Base-by-base conservation (phyloP, 1,140 invertebrate genomes). In the Drosophila parabipectinata region DNA sequence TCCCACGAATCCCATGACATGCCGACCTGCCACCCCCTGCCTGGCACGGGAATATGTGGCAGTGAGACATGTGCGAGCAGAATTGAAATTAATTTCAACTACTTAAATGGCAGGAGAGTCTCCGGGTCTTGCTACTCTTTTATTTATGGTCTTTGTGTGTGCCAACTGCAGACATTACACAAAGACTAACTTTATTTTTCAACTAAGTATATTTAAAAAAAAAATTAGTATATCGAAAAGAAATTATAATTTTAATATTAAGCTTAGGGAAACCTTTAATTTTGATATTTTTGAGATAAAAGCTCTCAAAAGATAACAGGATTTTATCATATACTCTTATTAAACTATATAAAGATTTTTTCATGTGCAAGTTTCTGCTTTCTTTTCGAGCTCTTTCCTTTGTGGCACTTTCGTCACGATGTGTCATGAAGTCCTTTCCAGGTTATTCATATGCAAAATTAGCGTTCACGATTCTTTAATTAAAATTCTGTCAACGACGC, bases 371-470 rank as follows among this genome's bases (percentile, higher is more conserved):
- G 9, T 34, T 21, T 9, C 30, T 12, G 21, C 7, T 56, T 9
- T 44, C 10, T 14, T 24, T 56, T 60, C 9, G 30, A 37, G 44
- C 24, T 41, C 58, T 41, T 34, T 72, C 55, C 39, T 53, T 34
- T 62, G 58, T 63, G 57, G 44, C 51, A 41, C 32, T 60, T 32
- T n/a, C 52, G 39, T 53, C 44, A 45, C 55, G 32, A 45, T 47
- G 53, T 73, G 44, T 41, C 51, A 24, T 64, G 69, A 9, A 64
- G 63, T 52, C 59, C 63, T 18, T 37, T 67, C 55, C 26, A 45
- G 32, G 71, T 88, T 82, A 82, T 85, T 88, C 87, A 88, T 87
- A 87, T 85, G 83, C 83, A 75, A 85, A 85, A 88, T 85, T 82
- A 78, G 83, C 78, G 68, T 84, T 76, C 73, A 81, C 74, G 78